Evolutionary conservation across 1,140 invertebrate genomes (phyloP).

Genomic region (Pseudomyrmex dendroicus): DNA sequence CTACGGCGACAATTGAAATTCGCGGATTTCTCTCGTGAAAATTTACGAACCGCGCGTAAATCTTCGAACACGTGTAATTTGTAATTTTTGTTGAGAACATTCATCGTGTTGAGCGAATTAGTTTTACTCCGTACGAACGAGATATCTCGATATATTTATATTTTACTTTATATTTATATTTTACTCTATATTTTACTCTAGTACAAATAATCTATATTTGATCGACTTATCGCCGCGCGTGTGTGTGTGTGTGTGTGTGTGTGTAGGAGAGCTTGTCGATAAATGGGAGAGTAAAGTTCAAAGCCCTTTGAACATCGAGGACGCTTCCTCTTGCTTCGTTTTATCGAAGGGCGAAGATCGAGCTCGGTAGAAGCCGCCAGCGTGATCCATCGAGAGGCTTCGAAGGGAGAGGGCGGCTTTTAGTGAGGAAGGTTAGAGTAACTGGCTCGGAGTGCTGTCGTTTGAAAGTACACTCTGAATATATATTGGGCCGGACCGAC

Average conservation of each 20-base stretch:
- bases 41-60: not conserved
- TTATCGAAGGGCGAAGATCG: slow-evolving; percentile 58
- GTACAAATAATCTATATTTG: slow-evolving; percentile 4
- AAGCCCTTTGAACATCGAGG: slow-evolving; percentile 34
- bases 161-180: too few species aligned
- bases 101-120: not conserved
- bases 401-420: slow-evolving; percentile 50
- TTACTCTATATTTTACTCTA: not conserved
- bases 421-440: slow-evolving; percentile 57
- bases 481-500: slow-evolving; percentile 60
- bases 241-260: too few species aligned
- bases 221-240: not conserved
- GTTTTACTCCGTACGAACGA: too few species aligned
- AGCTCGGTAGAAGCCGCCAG: slow-evolving; percentile 28
- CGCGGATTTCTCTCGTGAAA: not conserved
- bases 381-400: slow-evolving; percentile 9
- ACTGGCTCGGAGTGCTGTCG: slow-evolving; percentile 62
- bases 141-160: too few species aligned
- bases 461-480: slow-evolving; percentile 63
- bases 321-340: slow-evolving; percentile 57
- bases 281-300: slow-evolving; percentile 36
- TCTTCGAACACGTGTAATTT: not conserved
- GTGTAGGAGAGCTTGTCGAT: not conserved
- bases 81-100: not conserved
- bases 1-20: slow-evolving; percentile 40